Evolutionary conservation across 2,113 vertebrate species (phyloP), one percentile per base, ranked within the genome.

Genomic region (Oxygymnocypris stewartii): DNA sequence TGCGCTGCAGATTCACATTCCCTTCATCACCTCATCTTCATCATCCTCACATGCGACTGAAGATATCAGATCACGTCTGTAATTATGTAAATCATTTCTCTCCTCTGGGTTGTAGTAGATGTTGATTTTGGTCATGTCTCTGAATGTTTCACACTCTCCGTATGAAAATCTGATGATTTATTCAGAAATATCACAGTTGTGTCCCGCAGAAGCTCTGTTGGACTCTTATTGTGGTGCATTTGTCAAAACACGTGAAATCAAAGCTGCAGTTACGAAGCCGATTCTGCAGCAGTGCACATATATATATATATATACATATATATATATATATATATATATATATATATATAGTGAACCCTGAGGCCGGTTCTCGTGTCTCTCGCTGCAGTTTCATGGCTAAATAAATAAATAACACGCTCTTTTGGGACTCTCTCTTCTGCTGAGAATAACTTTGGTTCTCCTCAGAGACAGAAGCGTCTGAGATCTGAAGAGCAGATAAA

Each of bases 321-420:
- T 63, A 63, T 28, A 63, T 28, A 5, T 37, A n/a, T 31, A 31
- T 31, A 31, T 31, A 31, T 31, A 12, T 20, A 42, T 40, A 73
- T 18, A 37, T 63, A 63, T 28, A 63, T 28, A 5, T 37, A n/a
- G 37, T 73, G 40, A 42, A 6, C 37, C 69, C 11, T 2, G 20
- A 73, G 69, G 69, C 69, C 10, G 4, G 20, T 71, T 40, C 67
- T 23, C 10, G 9, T 73, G 57, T n/a, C n/a, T 23, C 9, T 23
- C 69, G n/a, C 69, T 42, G 69, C 37, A 12, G 69, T 6, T 4
- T 42, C 23, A 73, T 1, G 37, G 42, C 37, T 42, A 73, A 73
- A 73, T 42, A 73, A 73, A 73, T 42, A 73, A 73, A 73, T 73
- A 73, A 73, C 69, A 42, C 20, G 4, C 20, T 73, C 37, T 42